Base-by-base conservation (phyloP, 2,113 vertebrate species). In the Aspiorhynchus laticeps region DNA sequence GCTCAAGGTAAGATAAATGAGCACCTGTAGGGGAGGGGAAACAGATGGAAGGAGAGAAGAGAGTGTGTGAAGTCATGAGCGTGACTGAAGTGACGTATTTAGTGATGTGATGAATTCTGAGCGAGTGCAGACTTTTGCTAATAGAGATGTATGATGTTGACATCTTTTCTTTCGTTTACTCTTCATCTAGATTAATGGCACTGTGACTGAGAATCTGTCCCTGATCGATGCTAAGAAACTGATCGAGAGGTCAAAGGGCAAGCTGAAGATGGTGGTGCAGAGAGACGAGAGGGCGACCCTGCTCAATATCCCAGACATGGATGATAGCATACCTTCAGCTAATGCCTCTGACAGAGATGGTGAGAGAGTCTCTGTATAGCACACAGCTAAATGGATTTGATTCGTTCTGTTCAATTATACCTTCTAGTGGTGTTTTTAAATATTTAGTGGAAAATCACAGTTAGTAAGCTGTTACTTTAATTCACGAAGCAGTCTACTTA, bases 231-330 rank as follows among this genome's bases (percentile, higher is more conserved):
- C 98, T 88, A 99, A 99, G 94, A 99, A 99, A 79, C 95, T 99
- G 94, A 99, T 99, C 91, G 98, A 99, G 94, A 96, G 97, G 93
- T 99, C 98, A 89, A 99, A 99, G 95, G 98, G 98, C 93, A 99
- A 99, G 93, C 94, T 99, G 93, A 99, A 99, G 94, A 99, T 99
- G 98, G 98, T 99, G 17, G 98, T 99, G 91, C 98, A 99, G 91
- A 95, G 98, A 93, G 98, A 99, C 77, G 98, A 99, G 31, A 94
- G 97, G 90, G 97, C 97, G 26, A 99, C 98, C 0, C 92, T 99
- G 86, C 93, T 99, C 91, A 98, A 99, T 73, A 98, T 99, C 88
- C 98, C 98, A 17, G 97, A 99, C 93, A 95, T 99, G 87, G 97
- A 99, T 84, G 98, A 99, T 93, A 99, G 98, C 90, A 96, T 99